Percentiles rank a stretch among this genome's conserved stretches.
These are phyloP conservation scores for Solea solea DNA, from an alignment of 2,113 vertebrate genomes.

Conservation along the genomic window DNA sequence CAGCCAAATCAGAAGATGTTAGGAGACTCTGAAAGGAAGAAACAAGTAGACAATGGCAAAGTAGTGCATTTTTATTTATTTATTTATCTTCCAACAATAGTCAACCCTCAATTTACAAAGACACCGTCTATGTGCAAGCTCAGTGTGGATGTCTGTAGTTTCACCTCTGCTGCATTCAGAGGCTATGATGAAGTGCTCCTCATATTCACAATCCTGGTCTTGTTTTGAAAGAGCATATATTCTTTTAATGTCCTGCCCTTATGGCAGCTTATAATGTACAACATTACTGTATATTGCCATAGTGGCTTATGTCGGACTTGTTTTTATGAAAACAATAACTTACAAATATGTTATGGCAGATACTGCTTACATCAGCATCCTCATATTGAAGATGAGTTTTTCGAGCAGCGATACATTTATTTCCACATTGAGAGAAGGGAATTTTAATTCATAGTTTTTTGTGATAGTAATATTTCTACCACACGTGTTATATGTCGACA, in stretches of 20 bases:
- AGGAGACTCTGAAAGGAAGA: too few species aligned
- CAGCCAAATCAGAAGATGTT: too few species aligned
- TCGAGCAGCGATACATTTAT: conserved; percentile 9
- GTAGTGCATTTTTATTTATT: not conserved
- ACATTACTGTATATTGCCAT: not conserved
- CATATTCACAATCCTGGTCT: conserved; percentile 1
- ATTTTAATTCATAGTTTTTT: conserved; percentile 8
- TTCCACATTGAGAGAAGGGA: conserved; percentile 12
- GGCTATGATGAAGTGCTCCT: conserved; percentile 21
- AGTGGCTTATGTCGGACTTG: not conserved
- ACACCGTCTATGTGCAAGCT: not conserved
- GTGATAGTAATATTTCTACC: conserved; percentile 4
- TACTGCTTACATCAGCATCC: not conserved
- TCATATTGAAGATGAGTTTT: conserved; percentile 4
- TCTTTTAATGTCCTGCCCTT: not conserved
- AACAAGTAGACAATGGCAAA: too few species aligned
- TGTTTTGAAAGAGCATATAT: conserved; percentile 12
- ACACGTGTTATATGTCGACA: conserved; percentile 29
- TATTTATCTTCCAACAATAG: not conserved
- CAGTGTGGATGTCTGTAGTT: conserved; percentile 1
- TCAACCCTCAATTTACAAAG: not conserved
- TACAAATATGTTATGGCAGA: not conserved
- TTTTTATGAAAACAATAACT: conserved; percentile 13
- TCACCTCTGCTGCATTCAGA: not conserved
- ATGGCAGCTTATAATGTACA: not conserved